Evolutionary conservation across 2,888 invertebrate species (phyloP).

Genomic region (Pocota personata): DNA sequence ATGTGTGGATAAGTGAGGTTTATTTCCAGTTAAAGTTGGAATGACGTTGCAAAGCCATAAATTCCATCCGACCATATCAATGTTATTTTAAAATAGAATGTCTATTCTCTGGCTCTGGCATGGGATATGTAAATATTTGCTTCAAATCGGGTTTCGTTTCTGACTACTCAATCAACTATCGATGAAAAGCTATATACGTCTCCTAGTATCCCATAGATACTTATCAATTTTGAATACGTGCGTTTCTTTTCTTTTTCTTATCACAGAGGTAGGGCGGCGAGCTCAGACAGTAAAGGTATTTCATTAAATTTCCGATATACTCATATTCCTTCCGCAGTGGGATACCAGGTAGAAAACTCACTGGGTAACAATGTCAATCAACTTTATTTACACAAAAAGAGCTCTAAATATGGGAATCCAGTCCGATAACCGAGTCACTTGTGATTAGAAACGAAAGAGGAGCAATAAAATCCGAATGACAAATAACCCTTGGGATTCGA

Average conservation of each 20-base stretch:
- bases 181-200: slow-evolving; percentile 7
- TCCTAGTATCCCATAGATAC: slow-evolving; percentile 49
- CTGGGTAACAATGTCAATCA: slow-evolving; percentile 51
- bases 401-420: slow-evolving; percentile 51
- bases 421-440: slow-evolving; percentile 57
- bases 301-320: slow-evolving; percentile 38
- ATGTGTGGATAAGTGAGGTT: slow-evolving; percentile 38
- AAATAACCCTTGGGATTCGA: slow-evolving; percentile 66
- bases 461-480: slow-evolving; percentile 67
- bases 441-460: slow-evolving; percentile 56
- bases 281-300: slow-evolving; percentile 29
- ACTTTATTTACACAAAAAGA: slow-evolving; percentile 59
- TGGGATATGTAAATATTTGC: slow-evolving; percentile 60
- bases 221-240: slow-evolving; percentile 58
- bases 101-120: slow-evolving; percentile 20
- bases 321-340: slow-evolving; percentile 30
- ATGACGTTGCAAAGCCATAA: slow-evolving; percentile 42
- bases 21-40: slow-evolving; percentile 5
- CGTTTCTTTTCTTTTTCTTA: slow-evolving; percentile 51
- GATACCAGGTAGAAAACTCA: slow-evolving; percentile 39
- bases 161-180: slow-evolving; percentile 65
- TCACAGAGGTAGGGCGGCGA: slow-evolving; percentile 19
- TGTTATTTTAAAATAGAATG: slow-evolving; percentile 12
- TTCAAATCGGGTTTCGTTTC: slow-evolving; percentile 41
- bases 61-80: slow-evolving; percentile 18